A percentile compares a stretch with the other conserved stretches of the same genome.
Evolutionary conservation across 1,140 invertebrate species (phyloP).

Genomic region (Microplitis mediator): DNA sequence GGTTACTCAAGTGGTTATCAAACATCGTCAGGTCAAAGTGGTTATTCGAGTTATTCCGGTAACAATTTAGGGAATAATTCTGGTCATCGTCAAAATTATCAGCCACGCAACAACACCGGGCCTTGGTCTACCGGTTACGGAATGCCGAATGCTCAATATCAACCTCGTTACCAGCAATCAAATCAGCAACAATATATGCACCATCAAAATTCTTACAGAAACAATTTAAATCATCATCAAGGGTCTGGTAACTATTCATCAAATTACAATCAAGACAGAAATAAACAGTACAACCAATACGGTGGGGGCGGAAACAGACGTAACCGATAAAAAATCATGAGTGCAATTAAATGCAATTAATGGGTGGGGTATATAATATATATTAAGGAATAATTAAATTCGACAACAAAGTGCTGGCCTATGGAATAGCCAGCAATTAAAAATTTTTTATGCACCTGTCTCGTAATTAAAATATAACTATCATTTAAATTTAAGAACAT

Average conservation of each 20-base stretch:
- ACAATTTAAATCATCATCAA: not conserved
- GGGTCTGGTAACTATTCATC: too few species aligned
- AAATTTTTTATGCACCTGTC: too few species aligned
- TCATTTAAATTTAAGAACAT: too few species aligned
- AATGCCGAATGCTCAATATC: slow-evolving; percentile 19
- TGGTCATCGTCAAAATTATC: slow-evolving; percentile 25
- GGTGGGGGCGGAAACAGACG: slow-evolving; percentile 28
- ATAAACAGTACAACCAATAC: slow-evolving; percentile 37
- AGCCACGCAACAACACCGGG: slow-evolving; percentile 13
- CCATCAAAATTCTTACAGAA: slow-evolving; percentile 4
- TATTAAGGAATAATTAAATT: not conserved
- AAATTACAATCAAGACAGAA: slow-evolving; percentile 24
- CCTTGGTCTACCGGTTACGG: slow-evolving; percentile 29
- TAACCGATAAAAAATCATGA: slow-evolving; percentile 22
- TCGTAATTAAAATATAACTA: too few species aligned
- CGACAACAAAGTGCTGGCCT: not conserved
- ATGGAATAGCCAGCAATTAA: not conserved
- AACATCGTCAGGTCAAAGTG: slow-evolving; percentile 22
- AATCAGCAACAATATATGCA: slow-evolving; percentile 29
- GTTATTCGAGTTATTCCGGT: slow-evolving; percentile 33
- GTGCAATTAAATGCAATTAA: not conserved
- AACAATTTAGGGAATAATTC: slow-evolving; percentile 16
- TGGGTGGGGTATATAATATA: too few species aligned
- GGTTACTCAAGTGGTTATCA: slow-evolving; percentile 48
- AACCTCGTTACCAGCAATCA: slow-evolving; percentile 30